Evolutionary conservation across 2,113 vertebrate genomes (phyloP).

Genomic region (Tupaia tana): DNA sequence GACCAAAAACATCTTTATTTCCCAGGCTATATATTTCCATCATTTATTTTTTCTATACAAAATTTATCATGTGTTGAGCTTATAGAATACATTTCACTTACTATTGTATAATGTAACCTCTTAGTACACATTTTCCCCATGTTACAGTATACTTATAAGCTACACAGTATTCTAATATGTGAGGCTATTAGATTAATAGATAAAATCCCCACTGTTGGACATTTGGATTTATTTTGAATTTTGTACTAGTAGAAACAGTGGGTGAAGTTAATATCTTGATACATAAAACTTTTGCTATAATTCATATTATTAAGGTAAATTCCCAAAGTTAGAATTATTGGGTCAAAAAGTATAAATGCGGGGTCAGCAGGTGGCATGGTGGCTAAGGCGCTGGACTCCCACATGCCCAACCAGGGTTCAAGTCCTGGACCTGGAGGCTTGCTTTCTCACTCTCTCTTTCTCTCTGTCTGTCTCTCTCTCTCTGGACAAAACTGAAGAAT

Average conservation of each 20-base stretch:
- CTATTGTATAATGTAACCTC: background rate
- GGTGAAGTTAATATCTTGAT: background rate
- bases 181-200: background rate
- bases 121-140: background rate
- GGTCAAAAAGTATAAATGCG: background rate
- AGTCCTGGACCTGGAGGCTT: too few species aligned
- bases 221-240: background rate
- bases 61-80: background rate
- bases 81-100: background rate
- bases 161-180: background rate
- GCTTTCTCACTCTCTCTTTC: too few species aligned
- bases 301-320: background rate
- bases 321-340: background rate
- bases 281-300: background rate
- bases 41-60: background rate
- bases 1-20: background rate
- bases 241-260: background rate
- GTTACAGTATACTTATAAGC: background rate
- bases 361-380: too few species aligned
- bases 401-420: too few species aligned
- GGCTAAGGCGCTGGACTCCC: too few species aligned
- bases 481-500: too few species aligned
- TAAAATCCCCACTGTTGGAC: background rate
- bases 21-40: background rate
- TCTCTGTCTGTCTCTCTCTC: too few species aligned